Conservation (phyloP, 2,888 invertebrate species). For the Acleris emargana region DNA sequence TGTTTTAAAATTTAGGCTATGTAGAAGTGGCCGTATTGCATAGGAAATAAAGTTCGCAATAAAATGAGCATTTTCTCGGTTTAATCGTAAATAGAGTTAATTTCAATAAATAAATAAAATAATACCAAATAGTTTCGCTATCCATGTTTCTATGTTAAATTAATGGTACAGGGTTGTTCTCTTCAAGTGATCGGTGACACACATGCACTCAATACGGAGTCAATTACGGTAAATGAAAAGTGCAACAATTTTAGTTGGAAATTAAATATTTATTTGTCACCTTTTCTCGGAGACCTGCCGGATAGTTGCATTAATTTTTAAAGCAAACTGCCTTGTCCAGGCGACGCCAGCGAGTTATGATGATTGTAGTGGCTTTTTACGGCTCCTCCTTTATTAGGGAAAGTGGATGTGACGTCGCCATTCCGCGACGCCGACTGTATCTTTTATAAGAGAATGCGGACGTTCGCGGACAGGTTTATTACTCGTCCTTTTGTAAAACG, state of each 20-base stretch:
- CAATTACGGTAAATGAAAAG: background rate
- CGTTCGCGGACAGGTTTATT: conserved; percentile 67
- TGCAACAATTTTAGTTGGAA: conserved; percentile 2
- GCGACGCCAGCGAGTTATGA: conserved; percentile 63
- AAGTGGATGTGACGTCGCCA: conserved; percentile 66
- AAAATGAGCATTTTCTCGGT: too few species aligned
- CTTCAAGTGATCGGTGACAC: too few species aligned
- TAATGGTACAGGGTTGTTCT: too few species aligned
- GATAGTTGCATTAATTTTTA: conserved; percentile 66
- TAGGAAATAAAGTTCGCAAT: too few species aligned
- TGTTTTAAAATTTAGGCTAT: too few species aligned
- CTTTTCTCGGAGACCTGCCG: conserved; percentile 21
- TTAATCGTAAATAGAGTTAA: too few species aligned
- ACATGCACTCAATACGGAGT: too few species aligned
- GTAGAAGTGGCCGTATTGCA: too few species aligned
- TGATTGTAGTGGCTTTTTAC: conserved; percentile 82
- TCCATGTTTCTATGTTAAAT: too few species aligned
- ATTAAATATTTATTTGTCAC: conserved; percentile 24
- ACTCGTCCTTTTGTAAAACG: conserved; percentile 61
- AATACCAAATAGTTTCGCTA: too few species aligned
- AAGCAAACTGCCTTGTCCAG: conserved; percentile 57
- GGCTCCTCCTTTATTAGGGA: conserved; percentile 72
- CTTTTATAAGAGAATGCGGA: conserved; percentile 64
- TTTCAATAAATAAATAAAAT: too few species aligned
- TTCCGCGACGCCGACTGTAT: conserved; percentile 64